These are phyloP conservation scores for Argyresthia albistria DNA, from an alignment of 2,888 invertebrate species.

Conservation along the genomic window DNA sequence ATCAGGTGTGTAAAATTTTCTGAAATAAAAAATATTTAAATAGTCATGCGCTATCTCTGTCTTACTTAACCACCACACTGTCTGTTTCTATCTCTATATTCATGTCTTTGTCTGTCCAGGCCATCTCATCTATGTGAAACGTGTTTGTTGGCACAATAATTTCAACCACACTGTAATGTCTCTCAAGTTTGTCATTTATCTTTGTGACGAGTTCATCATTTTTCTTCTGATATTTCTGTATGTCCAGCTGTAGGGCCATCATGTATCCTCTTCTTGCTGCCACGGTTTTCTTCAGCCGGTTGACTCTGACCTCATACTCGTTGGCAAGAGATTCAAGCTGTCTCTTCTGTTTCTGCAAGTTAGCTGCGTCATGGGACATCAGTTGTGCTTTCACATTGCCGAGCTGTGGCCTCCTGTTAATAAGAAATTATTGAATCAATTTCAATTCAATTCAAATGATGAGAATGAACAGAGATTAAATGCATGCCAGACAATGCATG, in stretches of 20 bases:
- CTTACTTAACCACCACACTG: slow-evolving; percentile 14
- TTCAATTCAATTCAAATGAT: too few relatives aligned
- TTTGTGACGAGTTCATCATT: slow-evolving; percentile 43
- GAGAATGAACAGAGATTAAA: too few relatives aligned
- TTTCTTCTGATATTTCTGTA: slow-evolving; percentile 56
- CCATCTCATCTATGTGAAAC: slow-evolving; percentile 22
- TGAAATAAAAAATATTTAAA: slow-evolving; percentile 68
- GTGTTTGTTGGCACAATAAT: slow-evolving; percentile 21
- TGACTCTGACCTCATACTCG: slow-evolving; percentile 50
- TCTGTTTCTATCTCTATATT: slow-evolving; percentile 35
- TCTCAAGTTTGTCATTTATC: slow-evolving; percentile 40
- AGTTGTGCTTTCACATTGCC: slow-evolving; percentile 48
- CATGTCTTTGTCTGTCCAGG: slow-evolving; percentile 38
- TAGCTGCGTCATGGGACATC: slow-evolving; percentile 43
- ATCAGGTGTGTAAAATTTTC: slow-evolving; percentile 69
- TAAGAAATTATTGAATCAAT: not conserved
- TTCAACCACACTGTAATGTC: slow-evolving; percentile 31
- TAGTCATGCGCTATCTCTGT: slow-evolving; percentile 21
- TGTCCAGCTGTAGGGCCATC: slow-evolving; percentile 53
- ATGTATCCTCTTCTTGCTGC: slow-evolving; percentile 53
- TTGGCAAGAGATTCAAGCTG: slow-evolving; percentile 45
- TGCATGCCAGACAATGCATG: too few relatives aligned
- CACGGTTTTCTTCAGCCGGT: slow-evolving; percentile 41
- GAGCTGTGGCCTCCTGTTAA: slow-evolving; percentile 52
- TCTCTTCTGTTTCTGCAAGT: slow-evolving; percentile 46